phyloP scores from a whole-genome alignment of 2,888 invertebrate genomes.

The Chrysodeixis includens region DNA sequence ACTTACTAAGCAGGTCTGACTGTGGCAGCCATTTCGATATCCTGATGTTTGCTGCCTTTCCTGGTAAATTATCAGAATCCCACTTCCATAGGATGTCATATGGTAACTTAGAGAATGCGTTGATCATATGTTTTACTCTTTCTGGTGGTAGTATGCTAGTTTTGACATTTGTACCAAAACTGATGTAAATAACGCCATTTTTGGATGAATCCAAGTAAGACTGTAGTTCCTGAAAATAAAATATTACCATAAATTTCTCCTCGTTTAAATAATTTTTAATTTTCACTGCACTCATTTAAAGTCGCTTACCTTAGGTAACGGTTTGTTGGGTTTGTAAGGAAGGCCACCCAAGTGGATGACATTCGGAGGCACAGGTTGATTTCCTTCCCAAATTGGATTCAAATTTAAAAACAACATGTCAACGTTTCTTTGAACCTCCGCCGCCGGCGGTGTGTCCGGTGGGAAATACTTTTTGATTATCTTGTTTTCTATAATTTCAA shows the following conservation, averaged over 20 bases:
- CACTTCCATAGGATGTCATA: too few relatives aligned
- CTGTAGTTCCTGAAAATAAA: constrained; percentile 70
- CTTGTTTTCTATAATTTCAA: constrained; percentile 38
- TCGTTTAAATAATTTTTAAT: not conserved
- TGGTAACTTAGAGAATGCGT: constrained; percentile 75
- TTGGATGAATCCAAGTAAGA: too few relatives aligned
- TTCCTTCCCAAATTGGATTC: constrained; percentile 72
- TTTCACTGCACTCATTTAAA: not conserved
- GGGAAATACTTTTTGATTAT: too few relatives aligned
- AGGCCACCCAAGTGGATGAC: constrained; percentile 78
- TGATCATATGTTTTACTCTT: constrained; percentile 66
- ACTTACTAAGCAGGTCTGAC: constrained; percentile 56
- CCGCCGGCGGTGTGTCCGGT: constrained; percentile 53
- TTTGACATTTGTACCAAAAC: constrained; percentile 79
- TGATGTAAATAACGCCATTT: constrained; percentile 83
- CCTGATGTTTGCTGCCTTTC: too few relatives aligned
- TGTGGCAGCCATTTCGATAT: too few relatives aligned
- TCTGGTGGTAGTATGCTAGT: constrained; percentile 69
- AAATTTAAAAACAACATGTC: constrained; percentile 79
- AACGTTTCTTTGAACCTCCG: constrained; percentile 62
- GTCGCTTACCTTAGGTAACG: constrained; percentile 73
- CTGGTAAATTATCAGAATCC: too few relatives aligned
- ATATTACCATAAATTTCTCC: too few relatives aligned
- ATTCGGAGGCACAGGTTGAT: too few relatives aligned
- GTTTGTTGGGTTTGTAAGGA: constrained; percentile 72